Evolutionary conservation across 1,140 invertebrate genomes (phyloP), one percentile per base, ranked within the genome.

Genomic region (Nilaparvata lugens): DNA sequence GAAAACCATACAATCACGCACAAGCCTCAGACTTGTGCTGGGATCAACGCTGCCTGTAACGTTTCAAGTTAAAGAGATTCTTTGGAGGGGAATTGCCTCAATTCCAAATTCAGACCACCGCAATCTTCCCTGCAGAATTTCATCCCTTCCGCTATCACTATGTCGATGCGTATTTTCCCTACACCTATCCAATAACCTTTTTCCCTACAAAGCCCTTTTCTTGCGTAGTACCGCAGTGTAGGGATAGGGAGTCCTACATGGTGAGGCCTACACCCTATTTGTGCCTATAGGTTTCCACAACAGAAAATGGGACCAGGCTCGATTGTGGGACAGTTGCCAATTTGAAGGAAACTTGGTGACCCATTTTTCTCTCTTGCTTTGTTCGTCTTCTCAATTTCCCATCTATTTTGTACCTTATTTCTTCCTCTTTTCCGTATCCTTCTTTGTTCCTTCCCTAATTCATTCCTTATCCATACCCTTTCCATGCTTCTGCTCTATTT

Each of bases 281-380:
- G 31, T 6, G 31, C 13, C 31, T 35, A 35, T 35, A 35, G 31
- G 31, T 35, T 35, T 35, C 9, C 31, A 23, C 24, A 24, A 31
- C 56, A 19, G 21, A 51, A 58, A 52, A 58, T 51, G 18, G 42
- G 31, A n/a, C n/a, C 18, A 38, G 21, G 51, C 58, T 52, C 58
- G 54, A 52, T 51, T 60, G 18, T 35, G 42, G 18, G 21, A 25
- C 7, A 16, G 48, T 21, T 25, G 5, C 21, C 14, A 52, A 54
- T 60, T 52, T 38, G 38, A 42, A 53, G 58, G 31, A 51, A 60
- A 53, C 51, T 35, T 51, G 48, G 48, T 59, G 28, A 13, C 13
- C 31, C 16, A 40, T 53, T 60, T 58, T 52, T 14, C 52, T 40
- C 2, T 54, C 2, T 7, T 31, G 25, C 24, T 4, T 4, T 6